phyloP scores from a whole-genome alignment of 2,113 vertebrate genomes.

The Odocoileus hemionus region DNA sequence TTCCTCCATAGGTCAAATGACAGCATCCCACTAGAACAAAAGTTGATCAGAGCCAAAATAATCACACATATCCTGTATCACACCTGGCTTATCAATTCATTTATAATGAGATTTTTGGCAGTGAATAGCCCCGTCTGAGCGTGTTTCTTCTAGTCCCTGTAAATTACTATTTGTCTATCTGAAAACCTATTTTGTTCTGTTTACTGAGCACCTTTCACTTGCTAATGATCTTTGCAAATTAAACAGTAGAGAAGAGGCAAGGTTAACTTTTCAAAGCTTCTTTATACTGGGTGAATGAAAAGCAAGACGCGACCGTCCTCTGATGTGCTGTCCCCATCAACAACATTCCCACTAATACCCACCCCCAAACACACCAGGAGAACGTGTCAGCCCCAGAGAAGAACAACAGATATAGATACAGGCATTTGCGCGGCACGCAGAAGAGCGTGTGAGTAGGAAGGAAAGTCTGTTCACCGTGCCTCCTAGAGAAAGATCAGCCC shows the following conservation, averaged over 20 bases:
- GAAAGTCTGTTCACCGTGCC: neutral
- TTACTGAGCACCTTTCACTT: constrained; percentile 52
- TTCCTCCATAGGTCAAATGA: neutral
- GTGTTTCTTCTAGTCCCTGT: neutral
- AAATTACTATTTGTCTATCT: constrained; percentile 44
- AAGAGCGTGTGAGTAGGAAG: neutral
- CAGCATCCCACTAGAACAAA: neutral
- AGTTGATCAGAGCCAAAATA: neutral
- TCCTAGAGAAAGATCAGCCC: neutral
- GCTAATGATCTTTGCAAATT: constrained; percentile 67
- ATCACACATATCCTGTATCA: neutral
- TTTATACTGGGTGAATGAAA: neutral
- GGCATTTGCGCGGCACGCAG: rapidly evolving
- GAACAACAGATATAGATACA: neutral
- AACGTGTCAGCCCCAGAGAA: neutral
- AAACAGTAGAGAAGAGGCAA: constrained; percentile 41
- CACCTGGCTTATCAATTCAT: neutral
- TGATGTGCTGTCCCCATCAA: neutral
- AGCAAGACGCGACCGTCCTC: neutral
- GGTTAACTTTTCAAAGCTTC: constrained; percentile 40
- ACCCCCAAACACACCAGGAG: neutral
- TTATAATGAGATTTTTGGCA: constrained; percentile 47
- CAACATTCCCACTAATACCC: neutral
- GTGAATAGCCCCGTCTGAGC: neutral
- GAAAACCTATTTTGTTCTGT: constrained; percentile 58